phyloP scores from a whole-genome alignment of 2,888 invertebrate genomes.

The Agrochola circellaris region DNA sequence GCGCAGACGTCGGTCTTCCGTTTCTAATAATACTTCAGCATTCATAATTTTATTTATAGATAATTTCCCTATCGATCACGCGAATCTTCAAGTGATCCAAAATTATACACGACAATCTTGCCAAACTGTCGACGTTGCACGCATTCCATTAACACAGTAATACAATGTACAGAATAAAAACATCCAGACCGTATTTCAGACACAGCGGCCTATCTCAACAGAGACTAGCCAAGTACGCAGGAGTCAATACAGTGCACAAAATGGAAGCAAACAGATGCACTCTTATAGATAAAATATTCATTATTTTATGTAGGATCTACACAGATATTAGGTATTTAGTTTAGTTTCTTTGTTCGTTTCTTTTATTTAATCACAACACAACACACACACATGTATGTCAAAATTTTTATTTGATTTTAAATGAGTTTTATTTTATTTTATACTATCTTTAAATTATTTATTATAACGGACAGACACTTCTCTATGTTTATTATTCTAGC shows the following conservation, averaged over 20 bases:
- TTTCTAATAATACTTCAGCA: neutral
- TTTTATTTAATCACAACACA: too few relatives aligned
- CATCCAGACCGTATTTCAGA: neutral
- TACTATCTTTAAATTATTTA: too few relatives aligned
- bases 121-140: neutral
- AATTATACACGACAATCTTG: neutral
- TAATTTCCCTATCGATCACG: slow-evolving; percentile 9
- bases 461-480: too few relatives aligned
- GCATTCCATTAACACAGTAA: neutral
- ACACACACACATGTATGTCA: too few relatives aligned
- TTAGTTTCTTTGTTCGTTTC: too few relatives aligned
- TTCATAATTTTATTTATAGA: neutral
- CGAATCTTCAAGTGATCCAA: slow-evolving; percentile 9
- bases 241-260: neutral
- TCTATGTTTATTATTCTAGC: too few relatives aligned
- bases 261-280: neutral
- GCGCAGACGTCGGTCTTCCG: too few relatives aligned
- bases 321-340: too few relatives aligned
- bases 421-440: too few relatives aligned
- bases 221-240: neutral
- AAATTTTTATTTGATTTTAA: too few relatives aligned
- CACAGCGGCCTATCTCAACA: neutral
- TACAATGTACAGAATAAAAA: neutral
- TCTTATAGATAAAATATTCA: too few relatives aligned
- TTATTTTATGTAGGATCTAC: too few relatives aligned